Evolutionary conservation across 2,888 invertebrate species (phyloP).

Genomic region (Camponotus fellah): DNA sequence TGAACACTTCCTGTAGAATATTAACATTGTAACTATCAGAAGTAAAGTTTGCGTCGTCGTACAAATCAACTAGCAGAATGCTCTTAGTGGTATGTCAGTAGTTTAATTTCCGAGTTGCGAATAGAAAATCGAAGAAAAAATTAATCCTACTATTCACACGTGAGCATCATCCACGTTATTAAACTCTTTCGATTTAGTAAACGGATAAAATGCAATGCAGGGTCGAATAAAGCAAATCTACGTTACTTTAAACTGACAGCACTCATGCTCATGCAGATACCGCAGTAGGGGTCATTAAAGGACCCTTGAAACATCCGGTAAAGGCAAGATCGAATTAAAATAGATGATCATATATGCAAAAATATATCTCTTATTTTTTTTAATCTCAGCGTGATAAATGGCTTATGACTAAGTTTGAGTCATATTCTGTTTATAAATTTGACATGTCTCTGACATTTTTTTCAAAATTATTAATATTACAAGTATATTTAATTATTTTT

Average conservation of each 20-base stretch:
- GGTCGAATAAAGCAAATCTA: conserved; percentile 43
- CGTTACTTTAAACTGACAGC: conserved; percentile 58
- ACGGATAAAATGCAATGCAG: conserved; percentile 49
- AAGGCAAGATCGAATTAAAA: conserved; percentile 69
- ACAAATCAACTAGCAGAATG: background rate
- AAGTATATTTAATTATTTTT: background rate
- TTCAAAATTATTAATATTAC: background rate
- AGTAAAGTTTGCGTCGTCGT: conserved; percentile 23
- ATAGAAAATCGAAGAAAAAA: background rate
- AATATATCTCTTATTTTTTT: conserved; percentile 41
- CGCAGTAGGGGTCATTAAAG: conserved; percentile 69
- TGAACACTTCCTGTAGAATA: conserved; percentile 41
- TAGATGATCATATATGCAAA: conserved; percentile 46
- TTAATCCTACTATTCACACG: background rate
- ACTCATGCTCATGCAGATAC: conserved; percentile 62
- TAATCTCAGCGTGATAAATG: conserved; percentile 15
- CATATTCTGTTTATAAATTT: background rate
- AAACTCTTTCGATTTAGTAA: conserved; percentile 22
- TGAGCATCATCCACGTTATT: background rate
- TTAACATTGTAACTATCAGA: conserved; percentile 43
- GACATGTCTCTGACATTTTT: background rate
- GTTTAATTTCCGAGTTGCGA: background rate
- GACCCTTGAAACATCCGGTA: conserved; percentile 71
- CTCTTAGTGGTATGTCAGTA: background rate
- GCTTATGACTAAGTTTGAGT: background rate